Evolutionary conservation across 2,797 vertebrate species (phyloP).

Genomic region (Babyrousa celebensis): DNA sequence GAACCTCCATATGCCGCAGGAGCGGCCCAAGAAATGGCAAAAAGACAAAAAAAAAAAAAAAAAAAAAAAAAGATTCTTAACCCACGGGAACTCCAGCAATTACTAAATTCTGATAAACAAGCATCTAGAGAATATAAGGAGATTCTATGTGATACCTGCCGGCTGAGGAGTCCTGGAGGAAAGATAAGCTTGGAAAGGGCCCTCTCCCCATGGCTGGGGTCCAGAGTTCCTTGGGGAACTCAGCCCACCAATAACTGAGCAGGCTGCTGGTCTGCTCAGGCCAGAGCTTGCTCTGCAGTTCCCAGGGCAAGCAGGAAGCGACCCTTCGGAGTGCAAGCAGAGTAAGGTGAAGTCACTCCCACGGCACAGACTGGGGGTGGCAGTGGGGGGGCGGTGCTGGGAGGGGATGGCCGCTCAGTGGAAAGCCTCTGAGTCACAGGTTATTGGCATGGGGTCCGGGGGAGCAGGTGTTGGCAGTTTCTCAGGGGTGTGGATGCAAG

Average conservation of each 20-base stretch:
- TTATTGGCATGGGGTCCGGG: neutral
- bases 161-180: neutral
- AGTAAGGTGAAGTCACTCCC: neutral
- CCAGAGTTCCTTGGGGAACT: neutral
- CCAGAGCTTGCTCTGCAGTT: neutral
- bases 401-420: fast-evolving
- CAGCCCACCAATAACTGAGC: neutral
- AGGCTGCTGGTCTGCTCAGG: neutral
- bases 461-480: neutral
- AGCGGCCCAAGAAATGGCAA: no score
- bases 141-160: neutral
- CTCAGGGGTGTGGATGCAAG: neutral
- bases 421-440: neutral
- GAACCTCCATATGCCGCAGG: no score
- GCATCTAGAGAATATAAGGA: neutral
- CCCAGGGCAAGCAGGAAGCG: neutral
- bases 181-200: neutral
- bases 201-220: neutral
- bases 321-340: neutral
- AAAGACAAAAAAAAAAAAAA: no score
- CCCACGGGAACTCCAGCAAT: no score
- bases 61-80: no score
- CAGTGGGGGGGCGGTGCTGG: neutral
- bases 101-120: neutral
- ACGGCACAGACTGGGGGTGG: no score